Evolutionary conservation across 2,113 vertebrate genomes (phyloP).

Genomic region (Cygnus atratus): DNA sequence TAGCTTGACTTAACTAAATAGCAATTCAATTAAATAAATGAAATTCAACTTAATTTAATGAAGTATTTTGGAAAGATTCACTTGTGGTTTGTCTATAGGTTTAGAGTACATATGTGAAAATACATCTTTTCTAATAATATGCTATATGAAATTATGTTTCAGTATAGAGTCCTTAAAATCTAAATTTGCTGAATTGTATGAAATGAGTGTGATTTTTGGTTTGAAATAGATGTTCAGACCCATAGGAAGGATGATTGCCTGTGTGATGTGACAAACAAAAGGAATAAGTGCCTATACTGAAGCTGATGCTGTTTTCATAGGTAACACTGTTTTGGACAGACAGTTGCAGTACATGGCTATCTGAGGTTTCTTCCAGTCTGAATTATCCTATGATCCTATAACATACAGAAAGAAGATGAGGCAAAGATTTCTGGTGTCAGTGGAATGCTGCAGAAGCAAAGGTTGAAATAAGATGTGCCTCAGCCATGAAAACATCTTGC

Average conservation of each 20-base stretch:
- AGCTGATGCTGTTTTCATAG: not conserved
- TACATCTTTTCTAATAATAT: not conserved
- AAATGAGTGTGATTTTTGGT: not conserved
- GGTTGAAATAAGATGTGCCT: not conserved
- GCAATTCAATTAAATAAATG: not conserved
- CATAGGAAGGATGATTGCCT: not conserved
- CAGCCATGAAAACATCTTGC: not conserved
- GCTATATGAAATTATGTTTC: not conserved
- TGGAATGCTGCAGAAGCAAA: not conserved
- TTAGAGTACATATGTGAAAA: not conserved
- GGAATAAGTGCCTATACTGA: not conserved
- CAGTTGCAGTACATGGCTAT: not conserved
- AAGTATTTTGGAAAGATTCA: not conserved
- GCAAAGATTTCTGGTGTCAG: not conserved
- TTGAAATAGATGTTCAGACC: not conserved
- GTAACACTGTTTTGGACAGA: not conserved
- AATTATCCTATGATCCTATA: not conserved
- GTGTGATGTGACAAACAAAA: not conserved
- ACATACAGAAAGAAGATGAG: not conserved
- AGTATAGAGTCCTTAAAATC: not conserved
- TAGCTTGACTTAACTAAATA: not conserved
- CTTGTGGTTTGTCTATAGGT: not conserved
- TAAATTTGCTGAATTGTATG: not conserved
- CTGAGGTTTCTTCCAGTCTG: not conserved
- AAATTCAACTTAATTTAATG: not conserved